Conservation (phyloP, 30 jellyfish, hydroid and myxozoan genomes). For the Catostylus mosaicus region DNA sequence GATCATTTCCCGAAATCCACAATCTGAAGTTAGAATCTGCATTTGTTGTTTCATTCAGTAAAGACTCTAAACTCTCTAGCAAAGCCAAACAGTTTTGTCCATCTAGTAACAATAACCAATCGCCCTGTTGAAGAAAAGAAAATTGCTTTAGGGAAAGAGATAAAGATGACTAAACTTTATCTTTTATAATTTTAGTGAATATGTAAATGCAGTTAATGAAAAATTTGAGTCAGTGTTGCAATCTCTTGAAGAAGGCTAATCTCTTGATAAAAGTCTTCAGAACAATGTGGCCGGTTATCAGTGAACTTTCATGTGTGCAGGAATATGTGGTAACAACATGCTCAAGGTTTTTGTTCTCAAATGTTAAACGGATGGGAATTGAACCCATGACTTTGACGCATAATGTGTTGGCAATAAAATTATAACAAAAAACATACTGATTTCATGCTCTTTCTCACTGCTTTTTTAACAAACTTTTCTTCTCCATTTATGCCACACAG, state of each 20-base stretch:
- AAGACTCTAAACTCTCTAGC: constrained; percentile 48
- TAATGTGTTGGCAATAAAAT: too few relatives aligned
- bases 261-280: too few relatives aligned
- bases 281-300: too few relatives aligned
- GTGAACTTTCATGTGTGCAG: too few relatives aligned
- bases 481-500: constrained; percentile 65
- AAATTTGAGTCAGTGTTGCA: too few relatives aligned
- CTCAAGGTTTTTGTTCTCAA: too few relatives aligned
- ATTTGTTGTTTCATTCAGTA: constrained; percentile 35
- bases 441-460: constrained; percentile 17
- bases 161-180: not conserved
- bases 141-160: not conserved
- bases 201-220: too few relatives aligned
- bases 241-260: too few relatives aligned
- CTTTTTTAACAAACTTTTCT: constrained; percentile 47
- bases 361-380: too few relatives aligned
- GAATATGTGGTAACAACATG: too few relatives aligned
- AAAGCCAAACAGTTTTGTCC: constrained; percentile 60
- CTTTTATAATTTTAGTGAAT: not conserved
- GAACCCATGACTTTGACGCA: too few relatives aligned
- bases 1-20: constrained; percentile 70
- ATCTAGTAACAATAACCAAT: constrained; percentile 70
- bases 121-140: constrained; percentile 54
- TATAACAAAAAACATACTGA: constrained; percentile 44
- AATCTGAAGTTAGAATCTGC: constrained; percentile 65